phyloP scores from a whole-genome alignment of 2,797 vertebrate genomes.

The Lepidocolaptes lacrymiger region DNA sequence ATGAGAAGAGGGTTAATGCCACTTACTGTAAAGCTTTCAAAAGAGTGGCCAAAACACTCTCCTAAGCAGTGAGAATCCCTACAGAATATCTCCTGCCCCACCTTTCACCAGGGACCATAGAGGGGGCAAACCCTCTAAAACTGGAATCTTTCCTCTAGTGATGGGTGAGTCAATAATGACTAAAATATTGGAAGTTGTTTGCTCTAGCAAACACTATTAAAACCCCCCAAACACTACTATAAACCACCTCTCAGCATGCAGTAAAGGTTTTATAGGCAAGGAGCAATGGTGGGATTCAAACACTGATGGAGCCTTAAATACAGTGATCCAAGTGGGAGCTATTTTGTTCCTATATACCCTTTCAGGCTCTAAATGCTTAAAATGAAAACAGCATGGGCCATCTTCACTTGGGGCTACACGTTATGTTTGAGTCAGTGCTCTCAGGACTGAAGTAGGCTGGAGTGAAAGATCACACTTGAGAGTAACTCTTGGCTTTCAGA shows the following conservation, averaged over 20 bases:
- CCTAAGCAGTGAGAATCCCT: neutral
- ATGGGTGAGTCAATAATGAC: neutral
- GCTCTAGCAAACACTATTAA: neutral
- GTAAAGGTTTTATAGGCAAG: neutral
- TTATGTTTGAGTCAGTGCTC: neutral
- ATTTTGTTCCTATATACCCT: neutral
- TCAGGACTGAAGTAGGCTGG: neutral
- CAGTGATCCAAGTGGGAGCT: neutral
- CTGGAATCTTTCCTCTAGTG: neutral
- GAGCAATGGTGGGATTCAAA: neutral
- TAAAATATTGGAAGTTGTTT: neutral
- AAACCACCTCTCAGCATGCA: neutral
- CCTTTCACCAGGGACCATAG: neutral
- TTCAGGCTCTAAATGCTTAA: neutral
- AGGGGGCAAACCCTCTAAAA: neutral
- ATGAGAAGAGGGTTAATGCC: neutral
- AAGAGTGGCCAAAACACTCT: neutral
- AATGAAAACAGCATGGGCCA: neutral
- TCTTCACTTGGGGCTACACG: neutral
- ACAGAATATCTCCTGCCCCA: neutral
- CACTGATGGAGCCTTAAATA: neutral
- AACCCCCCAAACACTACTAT: neutral
- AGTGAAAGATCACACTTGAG: neutral
- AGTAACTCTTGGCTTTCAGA: neutral
- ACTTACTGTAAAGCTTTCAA: neutral